A percentile compares a stretch with the other conserved stretches of the same genome.
phyloP scores from a whole-genome alignment of 2,113 vertebrate species.

The Etheostoma cragini region DNA sequence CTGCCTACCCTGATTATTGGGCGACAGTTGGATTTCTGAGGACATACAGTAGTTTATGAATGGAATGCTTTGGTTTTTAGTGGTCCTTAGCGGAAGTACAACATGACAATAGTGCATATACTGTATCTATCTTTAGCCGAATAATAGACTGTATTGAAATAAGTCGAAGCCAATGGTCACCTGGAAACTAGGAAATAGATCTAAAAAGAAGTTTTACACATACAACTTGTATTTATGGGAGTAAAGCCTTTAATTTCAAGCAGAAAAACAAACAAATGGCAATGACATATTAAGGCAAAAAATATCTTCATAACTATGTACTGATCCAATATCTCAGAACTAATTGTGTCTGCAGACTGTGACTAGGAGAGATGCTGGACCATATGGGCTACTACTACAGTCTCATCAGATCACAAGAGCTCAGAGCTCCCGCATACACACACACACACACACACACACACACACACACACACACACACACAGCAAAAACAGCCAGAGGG shows the following conservation, averaged over 20 bases:
- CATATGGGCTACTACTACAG: not conserved
- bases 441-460: no score
- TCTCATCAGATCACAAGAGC: slow-evolving; percentile 7
- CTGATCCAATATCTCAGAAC: not conserved
- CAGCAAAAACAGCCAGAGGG: slow-evolving; percentile 33
- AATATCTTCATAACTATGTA: not conserved
- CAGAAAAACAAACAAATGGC: not conserved
- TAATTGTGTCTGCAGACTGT: not conserved
- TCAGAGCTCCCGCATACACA: no score
- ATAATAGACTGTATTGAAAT: not conserved
- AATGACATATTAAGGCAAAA: not conserved
- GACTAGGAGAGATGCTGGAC: not conserved
- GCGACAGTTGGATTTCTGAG: no score
- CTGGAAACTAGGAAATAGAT: not conserved
- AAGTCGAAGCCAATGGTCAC: not conserved
- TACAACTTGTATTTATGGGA: not conserved
- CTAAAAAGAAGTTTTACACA: not conserved
- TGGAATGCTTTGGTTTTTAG: no score
- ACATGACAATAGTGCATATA: not conserved
- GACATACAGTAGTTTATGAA: no score
- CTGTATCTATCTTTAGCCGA: not conserved
- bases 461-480: no score
- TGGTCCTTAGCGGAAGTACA: no score
- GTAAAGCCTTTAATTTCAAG: not conserved
- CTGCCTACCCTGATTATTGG: no score